Conservation (phyloP, 2,888 invertebrate genomes). For the Sacculina carcini region DNA sequence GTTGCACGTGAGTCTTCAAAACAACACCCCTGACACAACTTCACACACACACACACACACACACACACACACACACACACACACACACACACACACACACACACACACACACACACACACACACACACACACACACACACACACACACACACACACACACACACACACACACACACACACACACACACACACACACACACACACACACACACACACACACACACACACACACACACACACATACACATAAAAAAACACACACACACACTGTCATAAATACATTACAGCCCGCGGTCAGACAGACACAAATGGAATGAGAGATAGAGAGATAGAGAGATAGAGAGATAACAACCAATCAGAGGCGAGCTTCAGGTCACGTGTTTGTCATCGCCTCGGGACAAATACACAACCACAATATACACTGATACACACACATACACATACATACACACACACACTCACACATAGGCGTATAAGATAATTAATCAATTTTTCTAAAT, state of each 20-base stretch:
- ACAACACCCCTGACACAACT: no score
- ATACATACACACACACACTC: slow-evolving; percentile 2
- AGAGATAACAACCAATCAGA: background rate
- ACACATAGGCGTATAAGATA: slow-evolving; percentile 1
- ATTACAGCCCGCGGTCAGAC: background rate
- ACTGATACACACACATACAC: slow-evolving; percentile 5
- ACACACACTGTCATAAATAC: background rate
- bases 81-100: background rate
- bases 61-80: background rate
- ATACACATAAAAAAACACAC: no score
- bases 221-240: background rate
- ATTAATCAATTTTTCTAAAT: background rate
- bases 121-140: background rate
- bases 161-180: background rate
- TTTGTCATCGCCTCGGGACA: background rate
- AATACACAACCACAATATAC: background rate
- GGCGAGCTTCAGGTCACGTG: no score
- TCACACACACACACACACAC: no score
- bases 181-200: background rate
- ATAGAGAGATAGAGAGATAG: no score
- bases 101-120: background rate
- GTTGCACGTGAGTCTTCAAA: no score
- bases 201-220: background rate
- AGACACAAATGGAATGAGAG: background rate
- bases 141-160: background rate